These are phyloP conservation scores for Lutraria lutraria DNA, from an alignment of 2,888 invertebrate species.

Conservation along the genomic window DNA sequence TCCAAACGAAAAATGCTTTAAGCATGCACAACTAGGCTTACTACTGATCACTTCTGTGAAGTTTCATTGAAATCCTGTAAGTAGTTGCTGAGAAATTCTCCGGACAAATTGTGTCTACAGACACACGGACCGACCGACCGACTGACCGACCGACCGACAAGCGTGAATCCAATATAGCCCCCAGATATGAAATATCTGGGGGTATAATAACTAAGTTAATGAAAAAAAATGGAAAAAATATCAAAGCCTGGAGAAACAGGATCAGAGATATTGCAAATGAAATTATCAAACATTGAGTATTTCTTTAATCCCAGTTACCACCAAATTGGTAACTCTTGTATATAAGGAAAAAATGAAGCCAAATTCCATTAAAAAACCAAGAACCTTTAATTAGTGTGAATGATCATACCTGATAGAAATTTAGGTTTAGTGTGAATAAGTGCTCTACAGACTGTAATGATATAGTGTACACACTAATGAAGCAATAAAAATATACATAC, in stretches of 20 bases:
- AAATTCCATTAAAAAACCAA: conserved; percentile 4
- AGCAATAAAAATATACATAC: too few relatives aligned
- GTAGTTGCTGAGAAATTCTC: too few relatives aligned
- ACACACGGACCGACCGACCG: too few relatives aligned
- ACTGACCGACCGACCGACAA: too few relatives aligned
- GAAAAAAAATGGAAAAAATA: not conserved
- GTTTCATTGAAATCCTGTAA: too few relatives aligned
- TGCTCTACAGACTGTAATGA: conserved; percentile 28
- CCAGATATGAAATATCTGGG: too few relatives aligned
- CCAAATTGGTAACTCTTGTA: not conserved
- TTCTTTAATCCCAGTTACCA: not conserved
- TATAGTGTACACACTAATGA: not conserved
- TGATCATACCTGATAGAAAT: conserved; percentile 1
- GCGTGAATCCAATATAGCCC: too few relatives aligned
- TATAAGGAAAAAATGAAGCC: not conserved
- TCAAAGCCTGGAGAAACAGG: not conserved
- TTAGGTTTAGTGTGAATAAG: conserved; percentile 12
- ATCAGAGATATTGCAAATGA: not conserved
- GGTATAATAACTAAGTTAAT: not conserved
- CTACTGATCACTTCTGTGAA: too few relatives aligned
- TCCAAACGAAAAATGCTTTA: too few relatives aligned
- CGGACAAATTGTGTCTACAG: too few relatives aligned
- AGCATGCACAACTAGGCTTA: too few relatives aligned
- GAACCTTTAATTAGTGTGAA: not conserved
- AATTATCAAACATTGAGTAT: not conserved